Percentiles rank a stretch among this genome's conserved stretches.
phyloP scores from a whole-genome alignment of 2,113 vertebrate genomes.

The Istiophorus platypterus region DNA sequence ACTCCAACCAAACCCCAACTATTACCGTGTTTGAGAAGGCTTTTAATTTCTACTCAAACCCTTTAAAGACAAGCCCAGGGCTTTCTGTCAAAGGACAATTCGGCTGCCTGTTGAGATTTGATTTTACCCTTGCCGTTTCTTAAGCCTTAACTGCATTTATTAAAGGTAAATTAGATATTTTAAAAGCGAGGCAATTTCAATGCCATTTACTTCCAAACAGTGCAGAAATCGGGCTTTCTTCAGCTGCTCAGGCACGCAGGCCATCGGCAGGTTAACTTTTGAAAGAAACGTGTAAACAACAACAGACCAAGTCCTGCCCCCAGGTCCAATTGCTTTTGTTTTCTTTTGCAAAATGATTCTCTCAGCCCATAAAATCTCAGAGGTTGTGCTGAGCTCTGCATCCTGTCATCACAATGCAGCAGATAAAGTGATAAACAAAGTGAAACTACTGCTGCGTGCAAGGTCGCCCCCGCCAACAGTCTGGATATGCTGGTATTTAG shows the following conservation, averaged over 20 bases:
- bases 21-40: conserved; percentile 55
- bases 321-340: conserved; percentile 17
- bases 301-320: conserved; percentile 17
- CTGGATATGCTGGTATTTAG: neutral
- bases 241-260: neutral
- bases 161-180: neutral
- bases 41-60: conserved; percentile 52
- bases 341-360: neutral
- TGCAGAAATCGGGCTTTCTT: neutral
- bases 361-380: neutral
- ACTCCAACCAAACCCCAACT: conserved; percentile 40
- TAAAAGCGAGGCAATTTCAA: neutral
- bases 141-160: neutral
- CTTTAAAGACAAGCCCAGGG: conserved; percentile 37
- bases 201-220: neutral
- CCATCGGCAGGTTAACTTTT: too few relatives aligned
- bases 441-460: neutral
- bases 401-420: conserved; percentile 6
- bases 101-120: neutral
- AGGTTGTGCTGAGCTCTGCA: neutral
- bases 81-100: conserved; percentile 24
- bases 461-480: neutral
- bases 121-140: conserved; percentile 22
- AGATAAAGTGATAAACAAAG: neutral
- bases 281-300: neutral